Evolutionary conservation across 2,888 invertebrate genomes (phyloP).

Genomic region (Sphinx pinastri): DNA sequence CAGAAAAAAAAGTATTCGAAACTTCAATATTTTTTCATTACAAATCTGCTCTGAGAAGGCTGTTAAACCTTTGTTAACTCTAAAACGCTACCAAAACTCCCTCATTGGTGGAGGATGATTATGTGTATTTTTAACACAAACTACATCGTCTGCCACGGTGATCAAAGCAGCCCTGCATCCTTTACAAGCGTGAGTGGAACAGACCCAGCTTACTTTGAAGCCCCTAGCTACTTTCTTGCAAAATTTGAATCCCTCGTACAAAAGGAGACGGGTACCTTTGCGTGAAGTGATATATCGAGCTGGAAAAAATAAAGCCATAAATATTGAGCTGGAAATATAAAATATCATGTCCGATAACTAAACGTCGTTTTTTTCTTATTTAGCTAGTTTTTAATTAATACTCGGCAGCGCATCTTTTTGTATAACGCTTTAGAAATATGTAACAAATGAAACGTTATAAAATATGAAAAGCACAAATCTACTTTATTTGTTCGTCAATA

Average conservation of each 20-base stretch:
- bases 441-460: too few relatives aligned
- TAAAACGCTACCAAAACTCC: background rate
- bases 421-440: too few relatives aligned
- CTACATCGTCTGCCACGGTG: constrained; percentile 34
- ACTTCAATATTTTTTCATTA: too few relatives aligned
- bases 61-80: too few relatives aligned
- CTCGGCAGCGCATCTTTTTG: too few relatives aligned
- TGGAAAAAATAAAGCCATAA: constrained; percentile 28
- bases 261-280: constrained; percentile 17
- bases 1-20: too few relatives aligned
- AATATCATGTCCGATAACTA: too few relatives aligned
- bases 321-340: constrained; percentile 41
- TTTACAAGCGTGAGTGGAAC: constrained; percentile 40
- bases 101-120: constrained; percentile 33
- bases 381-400: too few relatives aligned
- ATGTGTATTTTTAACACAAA: constrained; percentile 41
- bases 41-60: too few relatives aligned
- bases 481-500: too few relatives aligned
- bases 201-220: constrained; percentile 36
- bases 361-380: background rate
- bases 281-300: constrained; percentile 20
- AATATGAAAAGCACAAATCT: too few relatives aligned
- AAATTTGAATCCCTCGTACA: constrained; percentile 16
- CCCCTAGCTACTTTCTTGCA: constrained; percentile 17
- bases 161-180: constrained; percentile 42